phyloP scores from a whole-genome alignment of 2,113 vertebrate species.

The Halichoeres trimaculatus region DNA sequence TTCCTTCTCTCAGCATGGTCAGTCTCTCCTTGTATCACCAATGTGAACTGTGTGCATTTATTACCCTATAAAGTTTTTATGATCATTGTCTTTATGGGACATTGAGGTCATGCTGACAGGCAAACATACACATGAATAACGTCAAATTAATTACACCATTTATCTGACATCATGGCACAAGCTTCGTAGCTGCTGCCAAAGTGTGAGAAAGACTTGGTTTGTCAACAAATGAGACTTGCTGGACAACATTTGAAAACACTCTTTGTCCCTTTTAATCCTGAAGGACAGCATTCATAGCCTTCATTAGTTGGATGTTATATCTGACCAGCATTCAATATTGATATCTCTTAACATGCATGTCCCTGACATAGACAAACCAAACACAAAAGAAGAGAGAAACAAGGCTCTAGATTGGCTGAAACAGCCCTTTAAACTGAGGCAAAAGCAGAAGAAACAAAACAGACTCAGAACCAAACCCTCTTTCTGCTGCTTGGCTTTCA shows the following conservation, averaged over 20 bases:
- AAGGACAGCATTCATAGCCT: too few relatives aligned
- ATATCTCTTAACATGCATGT: too few relatives aligned
- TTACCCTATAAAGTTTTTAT: slow-evolving; percentile 63
- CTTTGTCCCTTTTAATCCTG: too few relatives aligned
- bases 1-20: neutral
- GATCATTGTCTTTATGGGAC: slow-evolving; percentile 36
- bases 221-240: too few relatives aligned
- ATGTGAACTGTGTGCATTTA: slow-evolving; percentile 59
- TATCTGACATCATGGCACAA: slow-evolving; percentile 13
- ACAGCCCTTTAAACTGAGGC: neutral
- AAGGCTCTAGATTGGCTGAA: neutral
- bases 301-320: too few relatives aligned
- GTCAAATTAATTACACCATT: slow-evolving; percentile 20
- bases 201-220: neutral
- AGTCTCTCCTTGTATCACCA: slow-evolving; percentile 29
- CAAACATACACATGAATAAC: slow-evolving; percentile 38
- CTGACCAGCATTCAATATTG: too few relatives aligned
- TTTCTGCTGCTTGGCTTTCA: neutral
- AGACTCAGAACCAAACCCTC: neutral
- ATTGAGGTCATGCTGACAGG: slow-evolving; percentile 54
- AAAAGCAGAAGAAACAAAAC: neutral
- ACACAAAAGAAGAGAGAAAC: neutral
- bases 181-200: neutral
- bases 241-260: too few relatives aligned
- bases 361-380: neutral